Conservation (phyloP, 1,140 invertebrate species). For the Portunus trituberculatus region DNA sequence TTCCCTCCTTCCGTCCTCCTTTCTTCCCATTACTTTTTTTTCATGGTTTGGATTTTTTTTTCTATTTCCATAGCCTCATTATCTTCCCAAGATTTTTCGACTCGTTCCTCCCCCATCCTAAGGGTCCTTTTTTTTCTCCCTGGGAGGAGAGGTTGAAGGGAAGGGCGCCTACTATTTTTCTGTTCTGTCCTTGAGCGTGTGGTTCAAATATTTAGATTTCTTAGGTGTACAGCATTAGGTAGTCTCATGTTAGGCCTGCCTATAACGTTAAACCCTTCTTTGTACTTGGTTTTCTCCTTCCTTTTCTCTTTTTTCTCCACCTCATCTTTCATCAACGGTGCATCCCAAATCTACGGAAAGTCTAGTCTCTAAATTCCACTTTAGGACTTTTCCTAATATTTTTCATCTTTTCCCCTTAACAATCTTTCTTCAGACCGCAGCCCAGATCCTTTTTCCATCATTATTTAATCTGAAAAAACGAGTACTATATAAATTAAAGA, state of each 20-base stretch:
- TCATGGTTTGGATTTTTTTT: neutral
- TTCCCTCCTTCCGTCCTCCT: neutral
- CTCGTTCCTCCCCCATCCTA: neutral
- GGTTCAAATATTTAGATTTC: neutral
- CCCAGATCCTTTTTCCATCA: neutral
- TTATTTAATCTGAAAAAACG: neutral
- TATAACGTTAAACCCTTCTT: neutral
- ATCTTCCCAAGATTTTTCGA: neutral
- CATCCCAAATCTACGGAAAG: neutral
- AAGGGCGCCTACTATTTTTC: neutral
- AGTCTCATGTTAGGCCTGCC: neutral
- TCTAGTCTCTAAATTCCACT: neutral
- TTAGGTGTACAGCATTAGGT: neutral
- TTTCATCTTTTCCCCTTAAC: neutral
- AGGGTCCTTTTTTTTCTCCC: neutral
- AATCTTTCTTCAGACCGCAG: neutral
- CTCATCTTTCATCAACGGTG: neutral
- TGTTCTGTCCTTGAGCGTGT: neutral
- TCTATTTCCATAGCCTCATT: conserved; percentile 6
- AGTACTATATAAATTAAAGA: neutral
- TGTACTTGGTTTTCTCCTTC: neutral
- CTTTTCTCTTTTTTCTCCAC: neutral
- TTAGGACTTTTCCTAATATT: neutral
- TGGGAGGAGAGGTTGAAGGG: neutral
- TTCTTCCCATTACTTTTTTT: conserved; percentile 23